Percentiles rank a stretch among this genome's conserved stretches.
These are phyloP conservation scores for Gallirallus australis DNA, from an alignment of 2,797 vertebrate species.

Conservation along the genomic window DNA sequence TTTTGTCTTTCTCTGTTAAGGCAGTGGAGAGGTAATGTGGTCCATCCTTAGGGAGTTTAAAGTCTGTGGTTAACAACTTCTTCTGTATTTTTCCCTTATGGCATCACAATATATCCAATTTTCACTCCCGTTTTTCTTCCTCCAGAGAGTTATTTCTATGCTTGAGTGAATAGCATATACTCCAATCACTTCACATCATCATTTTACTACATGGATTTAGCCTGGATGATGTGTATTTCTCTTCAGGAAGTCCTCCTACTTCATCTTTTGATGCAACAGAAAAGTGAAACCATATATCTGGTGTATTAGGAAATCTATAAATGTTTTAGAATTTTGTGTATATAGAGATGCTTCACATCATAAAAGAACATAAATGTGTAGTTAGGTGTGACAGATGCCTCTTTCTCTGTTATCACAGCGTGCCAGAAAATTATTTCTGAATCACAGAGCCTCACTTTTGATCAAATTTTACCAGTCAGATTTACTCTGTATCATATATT, in stretches of 20 bases:
- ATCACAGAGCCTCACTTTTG: neutral
- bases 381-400: neutral
- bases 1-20: neutral
- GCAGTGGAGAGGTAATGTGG: neutral
- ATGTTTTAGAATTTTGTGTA: neutral
- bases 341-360: neutral
- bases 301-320: neutral
- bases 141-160: neutral
- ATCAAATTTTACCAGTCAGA: neutral
- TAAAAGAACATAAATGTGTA: neutral
- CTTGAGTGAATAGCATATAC: constrained; percentile 17
- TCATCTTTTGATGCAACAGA: neutral
- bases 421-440: neutral
- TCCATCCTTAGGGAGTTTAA: neutral
- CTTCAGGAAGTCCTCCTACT: constrained; percentile 17
- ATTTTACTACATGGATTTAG: constrained; percentile 32
- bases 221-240: neutral
- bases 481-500: neutral
- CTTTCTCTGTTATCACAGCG: neutral
- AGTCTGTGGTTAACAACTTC: neutral
- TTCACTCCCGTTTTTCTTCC: neutral
- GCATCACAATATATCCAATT: neutral
- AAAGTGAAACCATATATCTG: constrained; percentile 15
- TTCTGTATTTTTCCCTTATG: constrained; percentile 8
- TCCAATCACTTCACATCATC: neutral